phyloP scores from a whole-genome alignment of 2,888 invertebrate genomes.

The Drosophila planitibia region DNA sequence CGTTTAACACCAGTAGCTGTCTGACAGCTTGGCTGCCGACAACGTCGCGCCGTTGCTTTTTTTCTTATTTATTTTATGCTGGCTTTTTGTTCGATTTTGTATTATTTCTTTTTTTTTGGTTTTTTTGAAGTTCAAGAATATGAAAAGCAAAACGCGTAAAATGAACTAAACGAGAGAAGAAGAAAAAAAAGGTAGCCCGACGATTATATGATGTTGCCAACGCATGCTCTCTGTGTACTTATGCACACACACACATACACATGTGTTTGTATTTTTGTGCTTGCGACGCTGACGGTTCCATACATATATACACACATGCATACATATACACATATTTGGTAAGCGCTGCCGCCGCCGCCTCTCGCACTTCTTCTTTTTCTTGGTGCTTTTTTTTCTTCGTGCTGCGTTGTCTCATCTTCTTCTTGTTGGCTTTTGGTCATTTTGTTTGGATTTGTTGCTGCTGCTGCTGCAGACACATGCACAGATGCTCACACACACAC shows the following conservation, averaged over 20 bases:
- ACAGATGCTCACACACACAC: slow-evolving; percentile 9
- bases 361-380: slow-evolving; percentile 45
- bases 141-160: slow-evolving; percentile 75
- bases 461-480: slow-evolving; percentile 26
- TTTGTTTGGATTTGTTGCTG: slow-evolving; percentile 57
- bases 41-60: slow-evolving; percentile 41
- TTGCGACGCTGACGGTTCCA: slow-evolving; percentile 25
- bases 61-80: slow-evolving; percentile 69
- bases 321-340: slow-evolving; percentile 28
- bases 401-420: slow-evolving; percentile 62
- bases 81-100: slow-evolving; percentile 65
- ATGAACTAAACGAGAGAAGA: slow-evolving; percentile 61
- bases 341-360: slow-evolving; percentile 19
- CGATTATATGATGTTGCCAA: slow-evolving; percentile 55
- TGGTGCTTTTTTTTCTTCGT: slow-evolving; percentile 42
- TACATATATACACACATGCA: not conserved
- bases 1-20: slow-evolving; percentile 81
- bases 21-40: slow-evolving; percentile 80
- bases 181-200: slow-evolving; percentile 51
- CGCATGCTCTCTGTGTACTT: slow-evolving; percentile 59
- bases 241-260: slow-evolving; percentile 4
- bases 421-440: slow-evolving; percentile 70
- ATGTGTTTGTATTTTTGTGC: slow-evolving; percentile 13
- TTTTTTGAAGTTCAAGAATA: slow-evolving; percentile 79
- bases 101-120: slow-evolving; percentile 34